phyloP scores from a whole-genome alignment of 2,888 invertebrate genomes.

The Drosophila colorata region DNA sequence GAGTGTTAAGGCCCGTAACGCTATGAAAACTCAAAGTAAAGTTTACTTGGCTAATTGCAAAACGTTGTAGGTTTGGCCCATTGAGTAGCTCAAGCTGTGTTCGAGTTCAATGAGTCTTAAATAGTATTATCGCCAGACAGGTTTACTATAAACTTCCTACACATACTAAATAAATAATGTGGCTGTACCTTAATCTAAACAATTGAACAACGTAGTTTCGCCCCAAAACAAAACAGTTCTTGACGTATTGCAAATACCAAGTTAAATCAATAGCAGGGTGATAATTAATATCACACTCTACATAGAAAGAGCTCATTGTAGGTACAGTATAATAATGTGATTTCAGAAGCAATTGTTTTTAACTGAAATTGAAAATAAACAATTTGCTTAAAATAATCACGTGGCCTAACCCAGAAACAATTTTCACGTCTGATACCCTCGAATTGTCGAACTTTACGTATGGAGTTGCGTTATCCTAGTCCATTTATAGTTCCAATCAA shows the following conservation, averaged over 20 bases:
- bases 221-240: not conserved
- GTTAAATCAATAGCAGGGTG: not conserved
- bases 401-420: too few relatives aligned
- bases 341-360: not conserved
- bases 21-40: conserved; percentile 16
- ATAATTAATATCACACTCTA: conserved; percentile 2
- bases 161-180: not conserved
- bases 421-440: not conserved
- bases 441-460: too few relatives aligned
- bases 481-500: too few relatives aligned
- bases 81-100: conserved; percentile 11
- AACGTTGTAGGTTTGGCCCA: conserved; percentile 30
- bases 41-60: conserved; percentile 56
- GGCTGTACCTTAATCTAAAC: not conserved
- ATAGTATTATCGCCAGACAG: not conserved
- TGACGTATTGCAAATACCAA: not conserved
- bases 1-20: conserved; percentile 1
- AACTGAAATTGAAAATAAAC: not conserved
- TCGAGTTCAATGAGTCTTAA: not conserved
- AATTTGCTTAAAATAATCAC: not conserved
- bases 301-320: not conserved
- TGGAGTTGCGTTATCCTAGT: too few relatives aligned
- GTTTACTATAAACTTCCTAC: not conserved
- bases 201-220: not conserved
- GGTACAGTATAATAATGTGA: not conserved